phyloP scores from a whole-genome alignment of 2,797 vertebrate species.

The Ptychadena robeensis region DNA sequence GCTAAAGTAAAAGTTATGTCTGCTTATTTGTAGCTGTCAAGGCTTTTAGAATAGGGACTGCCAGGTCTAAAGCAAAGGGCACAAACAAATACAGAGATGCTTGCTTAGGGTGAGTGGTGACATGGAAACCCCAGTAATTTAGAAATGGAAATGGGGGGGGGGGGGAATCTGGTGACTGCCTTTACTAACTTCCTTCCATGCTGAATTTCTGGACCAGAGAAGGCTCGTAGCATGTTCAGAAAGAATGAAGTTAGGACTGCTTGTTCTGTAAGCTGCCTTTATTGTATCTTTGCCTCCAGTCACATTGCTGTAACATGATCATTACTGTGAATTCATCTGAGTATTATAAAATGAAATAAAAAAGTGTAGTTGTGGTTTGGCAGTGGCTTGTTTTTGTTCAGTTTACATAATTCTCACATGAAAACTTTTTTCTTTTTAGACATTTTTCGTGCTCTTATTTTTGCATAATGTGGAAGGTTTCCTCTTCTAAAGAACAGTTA shows the following conservation, averaged over 20 bases:
- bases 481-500: neutral
- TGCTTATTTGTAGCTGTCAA: neutral
- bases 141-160: too few species aligned
- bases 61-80: neutral
- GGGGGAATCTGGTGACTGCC: neutral
- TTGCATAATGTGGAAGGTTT: neutral
- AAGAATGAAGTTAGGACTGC: neutral
- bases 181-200: too few species aligned
- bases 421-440: too few species aligned
- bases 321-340: neutral
- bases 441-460: too few species aligned
- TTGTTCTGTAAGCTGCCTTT: neutral
- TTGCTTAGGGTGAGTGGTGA: neutral
- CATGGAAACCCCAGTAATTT: neutral
- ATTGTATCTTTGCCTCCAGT: neutral
- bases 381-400: neutral
- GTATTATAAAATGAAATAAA: neutral
- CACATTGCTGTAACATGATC: neutral
- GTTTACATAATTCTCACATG: neutral
- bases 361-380: neutral
- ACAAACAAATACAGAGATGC: neutral
- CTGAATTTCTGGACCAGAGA: neutral
- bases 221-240: neutral
- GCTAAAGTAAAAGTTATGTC: neutral
- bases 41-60: neutral